Percentiles rank a stretch among this genome's conserved stretches.
Evolutionary conservation across 2,797 vertebrate species (phyloP).

Genomic region (Apogon talboti): DNA sequence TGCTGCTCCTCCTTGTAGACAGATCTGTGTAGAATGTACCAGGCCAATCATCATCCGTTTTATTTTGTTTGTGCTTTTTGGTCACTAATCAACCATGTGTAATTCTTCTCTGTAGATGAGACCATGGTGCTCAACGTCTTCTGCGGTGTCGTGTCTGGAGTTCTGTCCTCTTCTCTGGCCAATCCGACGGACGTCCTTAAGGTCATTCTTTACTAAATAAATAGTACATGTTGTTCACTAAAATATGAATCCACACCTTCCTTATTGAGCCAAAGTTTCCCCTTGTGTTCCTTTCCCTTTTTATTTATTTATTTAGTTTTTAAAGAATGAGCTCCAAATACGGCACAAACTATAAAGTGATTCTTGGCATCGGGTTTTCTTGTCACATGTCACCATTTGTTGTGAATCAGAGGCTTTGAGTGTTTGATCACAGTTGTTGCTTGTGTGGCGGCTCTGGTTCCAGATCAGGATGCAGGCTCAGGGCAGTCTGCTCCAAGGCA

Average conservation of each 20-base stretch:
- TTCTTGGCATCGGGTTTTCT: too few species aligned
- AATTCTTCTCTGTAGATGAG: slow-evolving; percentile 87
- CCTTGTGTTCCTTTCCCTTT: too few species aligned
- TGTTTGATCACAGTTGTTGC: background rate
- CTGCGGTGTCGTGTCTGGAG: slow-evolving; percentile 94
- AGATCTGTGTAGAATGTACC: background rate
- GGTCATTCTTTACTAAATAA: slow-evolving; percentile 80
- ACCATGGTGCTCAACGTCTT: slow-evolving; percentile 95
- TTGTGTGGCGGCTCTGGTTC: slow-evolving; percentile 21
- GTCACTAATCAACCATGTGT: background rate
- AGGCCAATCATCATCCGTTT: background rate
- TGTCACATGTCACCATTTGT: background rate
- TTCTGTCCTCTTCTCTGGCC: slow-evolving; percentile 93
- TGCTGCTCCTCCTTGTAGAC: background rate
- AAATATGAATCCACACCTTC: too few species aligned
- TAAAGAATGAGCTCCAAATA: too few species aligned
- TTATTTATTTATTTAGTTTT: too few species aligned
- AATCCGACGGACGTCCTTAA: slow-evolving; percentile 97
- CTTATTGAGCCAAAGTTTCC: too few species aligned
- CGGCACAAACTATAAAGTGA: too few species aligned
- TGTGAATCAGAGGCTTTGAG: background rate
- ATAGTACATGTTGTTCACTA: too few species aligned
- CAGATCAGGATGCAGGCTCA: slow-evolving; percentile 98
- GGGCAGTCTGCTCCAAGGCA: slow-evolving; percentile 92
- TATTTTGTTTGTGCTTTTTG: background rate